Percentiles rank a stretch among this genome's conserved stretches.
These are phyloP conservation scores for Solea solea DNA, from an alignment of 2,113 vertebrate species.

Conservation along the genomic window DNA sequence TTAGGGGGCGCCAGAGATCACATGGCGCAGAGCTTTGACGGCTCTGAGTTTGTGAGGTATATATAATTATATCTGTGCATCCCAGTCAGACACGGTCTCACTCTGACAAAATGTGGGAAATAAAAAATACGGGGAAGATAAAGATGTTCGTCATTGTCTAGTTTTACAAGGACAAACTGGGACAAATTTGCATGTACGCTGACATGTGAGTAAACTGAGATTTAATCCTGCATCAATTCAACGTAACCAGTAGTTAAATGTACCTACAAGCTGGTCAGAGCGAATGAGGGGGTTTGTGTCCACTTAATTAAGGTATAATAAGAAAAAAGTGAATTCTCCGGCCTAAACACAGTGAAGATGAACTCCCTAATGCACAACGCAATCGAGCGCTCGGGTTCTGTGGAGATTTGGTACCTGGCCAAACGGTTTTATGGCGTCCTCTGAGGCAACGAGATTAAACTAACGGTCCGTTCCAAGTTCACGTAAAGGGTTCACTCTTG, in stretches of 20 bases:
- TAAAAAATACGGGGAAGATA: neutral
- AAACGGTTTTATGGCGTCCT: slow-evolving; percentile 39
- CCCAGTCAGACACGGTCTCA: no score
- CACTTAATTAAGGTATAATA: neutral
- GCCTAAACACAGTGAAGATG: neutral
- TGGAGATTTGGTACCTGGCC: slow-evolving; percentile 31
- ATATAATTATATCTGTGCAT: neutral
- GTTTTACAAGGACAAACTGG: neutral
- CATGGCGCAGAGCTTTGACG: no score
- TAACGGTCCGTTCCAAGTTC: slow-evolving; percentile 17
- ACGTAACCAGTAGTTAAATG: neutral
- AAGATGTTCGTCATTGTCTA: neutral
- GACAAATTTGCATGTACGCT: neutral
- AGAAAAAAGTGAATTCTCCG: slow-evolving; percentile 12
- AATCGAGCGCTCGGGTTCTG: neutral
- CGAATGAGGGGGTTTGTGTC: neutral
- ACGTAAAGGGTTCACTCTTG: slow-evolving; percentile 10
- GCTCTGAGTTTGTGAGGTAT: no score
- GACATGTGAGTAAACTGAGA: neutral
- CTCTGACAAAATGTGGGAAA: no score
- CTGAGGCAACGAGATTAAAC: slow-evolving; percentile 27
- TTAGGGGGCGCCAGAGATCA: no score
- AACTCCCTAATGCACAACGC: neutral
- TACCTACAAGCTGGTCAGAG: neutral
- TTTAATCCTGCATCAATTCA: neutral